Evolutionary conservation across 2,888 invertebrate species (phyloP).

Genomic region (Lasioglossum villosulum): DNA sequence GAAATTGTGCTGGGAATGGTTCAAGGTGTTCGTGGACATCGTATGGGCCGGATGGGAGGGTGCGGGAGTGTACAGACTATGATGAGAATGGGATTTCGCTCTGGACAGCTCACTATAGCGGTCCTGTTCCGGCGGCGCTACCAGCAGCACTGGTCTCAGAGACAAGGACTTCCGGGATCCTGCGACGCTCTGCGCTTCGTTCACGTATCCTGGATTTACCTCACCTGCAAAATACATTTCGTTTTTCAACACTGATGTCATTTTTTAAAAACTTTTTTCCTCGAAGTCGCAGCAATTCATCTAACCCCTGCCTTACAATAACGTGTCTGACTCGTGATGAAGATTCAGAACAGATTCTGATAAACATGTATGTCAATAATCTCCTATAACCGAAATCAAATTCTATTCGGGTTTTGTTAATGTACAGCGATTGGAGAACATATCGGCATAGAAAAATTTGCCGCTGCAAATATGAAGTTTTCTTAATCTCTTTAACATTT

Average conservation of each 20-base stretch:
- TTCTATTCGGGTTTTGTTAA: too few relatives aligned
- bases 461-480: too few relatives aligned
- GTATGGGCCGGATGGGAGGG: slow-evolving; percentile 82
- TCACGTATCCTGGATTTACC: slow-evolving; percentile 94
- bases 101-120: slow-evolving; percentile 83
- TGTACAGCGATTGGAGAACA: too few relatives aligned
- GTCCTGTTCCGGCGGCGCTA: slow-evolving; percentile 88
- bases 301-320: too few relatives aligned
- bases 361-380: too few relatives aligned
- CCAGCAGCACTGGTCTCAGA: slow-evolving; percentile 93
- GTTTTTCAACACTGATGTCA: not conserved
- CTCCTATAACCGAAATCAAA: too few relatives aligned
- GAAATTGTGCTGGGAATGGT: slow-evolving; percentile 83
- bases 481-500: too few relatives aligned
- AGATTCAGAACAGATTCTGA: too few relatives aligned
- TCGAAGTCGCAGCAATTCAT: too few relatives aligned
- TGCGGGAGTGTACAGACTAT: slow-evolving; percentile 81
- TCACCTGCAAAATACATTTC: slow-evolving; percentile 88
- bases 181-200: slow-evolving; percentile 93
- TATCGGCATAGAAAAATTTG: too few relatives aligned
- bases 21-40: slow-evolving; percentile 82
- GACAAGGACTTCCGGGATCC: slow-evolving; percentile 94
- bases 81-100: slow-evolving; percentile 83
- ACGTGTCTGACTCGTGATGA: too few relatives aligned
- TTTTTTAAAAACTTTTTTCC: not conserved